A percentile compares a stretch with the other conserved stretches of the same genome.
These are phyloP conservation scores for human DNA, from an alignment of 2,113 vertebrate genomes.

Conservation along the genomic window GRCh38 chrX:10886501-10887000, in stretches of 20 bases:
- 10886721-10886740: neutral
- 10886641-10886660: neutral
- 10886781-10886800: neutral
- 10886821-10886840: neutral
- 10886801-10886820: neutral
- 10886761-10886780: neutral
- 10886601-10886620: neutral
- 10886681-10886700: neutral
- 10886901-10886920: neutral
- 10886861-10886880: neutral
- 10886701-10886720: neutral
- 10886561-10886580: neutral
- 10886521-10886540: conserved; percentile 66
- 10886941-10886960: neutral
- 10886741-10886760: conserved; percentile 25
- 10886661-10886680: neutral
- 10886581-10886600: conserved; percentile 47
- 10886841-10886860: neutral
- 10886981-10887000: neutral
- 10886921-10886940: neutral
- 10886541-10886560: neutral
- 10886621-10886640: neutral
- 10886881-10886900: neutral
- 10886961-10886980: neutral
- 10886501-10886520: neutral